These are phyloP conservation scores for Ochropleura leucogaster DNA, from an alignment of 2,888 invertebrate genomes.

Conservation along the genomic window DNA sequence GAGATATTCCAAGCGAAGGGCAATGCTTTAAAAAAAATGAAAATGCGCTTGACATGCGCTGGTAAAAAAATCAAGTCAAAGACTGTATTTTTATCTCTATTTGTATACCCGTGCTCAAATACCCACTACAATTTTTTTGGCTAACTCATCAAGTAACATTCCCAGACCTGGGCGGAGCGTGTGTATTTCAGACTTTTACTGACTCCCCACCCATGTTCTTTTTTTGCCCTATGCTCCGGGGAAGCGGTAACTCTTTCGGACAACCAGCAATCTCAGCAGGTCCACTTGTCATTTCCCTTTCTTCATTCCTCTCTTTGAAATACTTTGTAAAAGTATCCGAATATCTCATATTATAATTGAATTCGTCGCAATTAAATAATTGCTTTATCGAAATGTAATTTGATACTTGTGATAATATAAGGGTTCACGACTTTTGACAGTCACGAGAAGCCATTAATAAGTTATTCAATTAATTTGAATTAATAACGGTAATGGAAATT, in stretches of 20 bases:
- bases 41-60: too few species aligned
- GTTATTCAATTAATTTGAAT: constrained; percentile 44
- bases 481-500: constrained; percentile 44
- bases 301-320: not conserved
- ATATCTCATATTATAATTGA: constrained; percentile 17
- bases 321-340: not conserved
- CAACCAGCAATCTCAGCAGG: too few species aligned
- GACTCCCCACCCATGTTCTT: too few species aligned
- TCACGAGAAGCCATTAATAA: constrained; percentile 25
- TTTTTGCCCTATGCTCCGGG: too few species aligned
- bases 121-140: too few species aligned
- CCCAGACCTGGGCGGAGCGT: too few species aligned
- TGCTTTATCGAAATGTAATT: constrained; percentile 32
- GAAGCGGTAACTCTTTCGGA: too few species aligned
- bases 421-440: constrained; percentile 23
- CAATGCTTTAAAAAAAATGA: too few species aligned
- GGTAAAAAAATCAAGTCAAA: not conserved
- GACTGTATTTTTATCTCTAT: too few species aligned
- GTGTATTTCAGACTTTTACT: too few species aligned
- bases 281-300: not conserved
- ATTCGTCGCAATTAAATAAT: constrained; percentile 26
- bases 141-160: too few species aligned
- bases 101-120: not conserved
- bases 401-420: constrained; percentile 25
- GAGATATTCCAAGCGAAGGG: too few species aligned